Conservation (phyloP, 2,888 invertebrate species). For the Panorpa germanica region DNA sequence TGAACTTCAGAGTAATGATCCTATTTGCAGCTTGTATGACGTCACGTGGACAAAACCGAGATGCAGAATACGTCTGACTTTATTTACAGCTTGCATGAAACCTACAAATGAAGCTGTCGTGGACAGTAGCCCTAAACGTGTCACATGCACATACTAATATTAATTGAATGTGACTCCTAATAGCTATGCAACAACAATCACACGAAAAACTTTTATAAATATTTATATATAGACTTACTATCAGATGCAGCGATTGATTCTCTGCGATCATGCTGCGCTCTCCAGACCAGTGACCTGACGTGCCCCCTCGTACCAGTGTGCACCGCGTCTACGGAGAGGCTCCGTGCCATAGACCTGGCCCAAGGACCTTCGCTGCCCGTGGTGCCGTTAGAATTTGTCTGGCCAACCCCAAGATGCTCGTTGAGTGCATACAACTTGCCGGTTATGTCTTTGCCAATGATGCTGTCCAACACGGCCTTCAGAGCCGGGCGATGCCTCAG, state of each 20-base stretch:
- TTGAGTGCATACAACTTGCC: conserved; percentile 68
- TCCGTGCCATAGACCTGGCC: conserved; percentile 36
- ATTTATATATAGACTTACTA: conserved; percentile 19
- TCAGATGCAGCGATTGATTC: conserved; percentile 24
- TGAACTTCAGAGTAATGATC: too few species aligned
- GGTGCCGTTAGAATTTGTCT: conserved; percentile 23
- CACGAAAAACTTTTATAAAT: conserved; percentile 7
- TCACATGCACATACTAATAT: too few species aligned
- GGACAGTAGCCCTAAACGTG: too few species aligned
- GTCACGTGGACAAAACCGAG: too few species aligned
- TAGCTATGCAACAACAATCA: conserved; percentile 14
- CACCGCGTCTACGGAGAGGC: conserved; percentile 60
- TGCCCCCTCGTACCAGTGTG: conserved; percentile 58
- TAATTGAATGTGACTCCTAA: too few species aligned
- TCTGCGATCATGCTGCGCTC: conserved; percentile 24
- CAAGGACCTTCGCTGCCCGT: conserved; percentile 22
- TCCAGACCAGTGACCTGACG: conserved; percentile 47
- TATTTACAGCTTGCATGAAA: too few species aligned
- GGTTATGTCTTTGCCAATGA: conserved; percentile 74
- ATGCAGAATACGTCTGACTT: too few species aligned
- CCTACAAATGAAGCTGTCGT: too few species aligned
- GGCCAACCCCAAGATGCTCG: conserved; percentile 42
- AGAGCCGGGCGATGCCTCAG: conserved; percentile 54
- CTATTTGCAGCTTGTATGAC: too few species aligned
- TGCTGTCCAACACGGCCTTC: conserved; percentile 54